Evolutionary conservation across 2,797 vertebrate species (phyloP).

Genomic region (Mus caroli): DNA sequence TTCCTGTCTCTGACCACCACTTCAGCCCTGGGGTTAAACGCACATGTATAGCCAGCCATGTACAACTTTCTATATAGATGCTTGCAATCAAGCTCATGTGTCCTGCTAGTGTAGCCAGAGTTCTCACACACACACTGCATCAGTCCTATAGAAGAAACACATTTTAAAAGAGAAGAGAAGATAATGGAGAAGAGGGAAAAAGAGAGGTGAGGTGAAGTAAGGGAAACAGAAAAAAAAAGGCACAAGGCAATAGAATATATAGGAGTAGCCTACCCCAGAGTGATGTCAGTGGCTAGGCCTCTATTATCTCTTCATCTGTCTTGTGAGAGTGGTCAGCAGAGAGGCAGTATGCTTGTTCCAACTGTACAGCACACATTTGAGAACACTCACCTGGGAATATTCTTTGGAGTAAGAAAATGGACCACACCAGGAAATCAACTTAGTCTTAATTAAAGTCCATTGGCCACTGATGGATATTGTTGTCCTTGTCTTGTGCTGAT

Average conservation of each 20-base stretch:
- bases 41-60: neutral
- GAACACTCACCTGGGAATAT: neutral
- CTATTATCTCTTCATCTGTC: fast-evolving
- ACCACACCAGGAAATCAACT: neutral
- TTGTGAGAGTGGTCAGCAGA: neutral
- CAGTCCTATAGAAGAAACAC: neutral
- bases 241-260: neutral
- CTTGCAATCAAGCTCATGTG: neutral
- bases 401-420: slow-evolving; percentile 22
- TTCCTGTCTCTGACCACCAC: no score
- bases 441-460: neutral
- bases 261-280: neutral
- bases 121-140: no score
- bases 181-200: neutral
- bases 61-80: neutral
- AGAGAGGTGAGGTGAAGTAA: neutral
- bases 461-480: no score
- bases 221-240: neutral
- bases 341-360: neutral
- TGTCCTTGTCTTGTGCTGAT: neutral
- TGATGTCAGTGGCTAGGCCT: neutral
- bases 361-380: neutral
- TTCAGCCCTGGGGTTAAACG: neutral
- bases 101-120: neutral
- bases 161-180: neutral